These are phyloP conservation scores for Micoletzkya japonica DNA, from an alignment of 2,888 invertebrate species.

Conservation along the genomic window DNA sequence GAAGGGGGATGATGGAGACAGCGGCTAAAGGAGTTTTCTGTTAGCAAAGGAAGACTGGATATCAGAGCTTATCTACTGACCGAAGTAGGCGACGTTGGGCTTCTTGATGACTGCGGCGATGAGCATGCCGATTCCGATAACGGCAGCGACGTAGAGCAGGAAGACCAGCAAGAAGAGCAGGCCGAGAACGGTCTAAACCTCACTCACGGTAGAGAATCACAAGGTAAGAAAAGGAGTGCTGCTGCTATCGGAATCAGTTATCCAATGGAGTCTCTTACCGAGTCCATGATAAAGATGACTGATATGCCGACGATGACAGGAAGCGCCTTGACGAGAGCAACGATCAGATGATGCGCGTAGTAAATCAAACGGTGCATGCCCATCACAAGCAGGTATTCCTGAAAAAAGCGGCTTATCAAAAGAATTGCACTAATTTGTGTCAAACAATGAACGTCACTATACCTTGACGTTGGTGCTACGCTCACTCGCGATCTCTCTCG, in stretches of 20 bases:
- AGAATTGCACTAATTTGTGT: not conserved
- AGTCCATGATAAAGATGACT: conserved; percentile 1
- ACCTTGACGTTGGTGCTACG: conserved; percentile 8
- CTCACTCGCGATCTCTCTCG: conserved; percentile 16
- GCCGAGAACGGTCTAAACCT: not conserved
- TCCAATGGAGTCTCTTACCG: too few relatives aligned
- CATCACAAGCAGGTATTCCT: conserved; percentile 24
- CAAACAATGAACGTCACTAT: not conserved
- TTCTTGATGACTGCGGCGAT: conserved; percentile 6
- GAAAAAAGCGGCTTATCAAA: not conserved
- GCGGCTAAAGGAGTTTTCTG: not conserved
- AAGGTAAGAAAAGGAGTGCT: too few relatives aligned
- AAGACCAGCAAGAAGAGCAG: conserved; percentile 13
- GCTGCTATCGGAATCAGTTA: too few relatives aligned
- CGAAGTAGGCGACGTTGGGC: conserved; percentile 2
- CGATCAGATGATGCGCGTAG: conserved; percentile 10
- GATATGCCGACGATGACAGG: conserved; percentile 6
- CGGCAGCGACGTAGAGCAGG: not conserved
- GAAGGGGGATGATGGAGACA: not conserved
- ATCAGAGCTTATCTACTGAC: not conserved
- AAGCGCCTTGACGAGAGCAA: not conserved
- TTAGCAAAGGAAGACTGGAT: not conserved
- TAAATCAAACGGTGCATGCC: conserved; percentile 8
- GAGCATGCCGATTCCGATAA: not conserved
- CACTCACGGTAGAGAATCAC: too few relatives aligned